A percentile compares a stretch with the other conserved stretches of the same genome.
phyloP scores from a whole-genome alignment of 2,888 invertebrate species.

The Tridacna gigas region DNA sequence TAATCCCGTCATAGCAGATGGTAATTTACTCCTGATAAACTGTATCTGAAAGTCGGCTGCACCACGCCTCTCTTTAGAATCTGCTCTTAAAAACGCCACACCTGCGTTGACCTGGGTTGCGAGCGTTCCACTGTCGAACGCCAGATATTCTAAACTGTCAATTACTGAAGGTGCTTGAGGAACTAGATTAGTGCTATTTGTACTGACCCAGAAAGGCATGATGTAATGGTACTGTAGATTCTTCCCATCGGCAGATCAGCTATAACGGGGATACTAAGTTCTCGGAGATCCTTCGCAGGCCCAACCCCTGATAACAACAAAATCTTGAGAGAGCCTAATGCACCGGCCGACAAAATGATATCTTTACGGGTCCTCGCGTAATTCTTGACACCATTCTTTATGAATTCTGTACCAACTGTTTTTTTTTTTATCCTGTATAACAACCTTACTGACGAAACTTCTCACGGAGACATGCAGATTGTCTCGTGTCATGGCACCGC shows the following conservation, averaged over 20 bases:
- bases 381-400: constrained; percentile 56
- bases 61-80: neutral
- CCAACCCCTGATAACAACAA: constrained; percentile 83
- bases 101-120: constrained; percentile 17
- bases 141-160: constrained; percentile 27
- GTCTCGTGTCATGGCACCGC: constrained; percentile 68
- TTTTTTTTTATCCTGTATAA: constrained; percentile 63
- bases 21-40: neutral
- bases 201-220: constrained; percentile 40
- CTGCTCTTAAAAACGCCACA: constrained; percentile 25
- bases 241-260: constrained; percentile 80
- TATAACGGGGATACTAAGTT: constrained; percentile 76
- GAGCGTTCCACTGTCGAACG: constrained; percentile 31
- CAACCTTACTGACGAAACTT: constrained; percentile 69
- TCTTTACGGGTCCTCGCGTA: constrained; percentile 67
- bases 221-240: constrained; percentile 76
- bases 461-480: constrained; percentile 73
- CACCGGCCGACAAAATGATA: constrained; percentile 82
- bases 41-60: constrained; percentile 33
- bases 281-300: constrained; percentile 79
- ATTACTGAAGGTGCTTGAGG: neutral
- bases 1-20: neutral
- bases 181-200: constrained; percentile 1
- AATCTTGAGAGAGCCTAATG: constrained; percentile 82
- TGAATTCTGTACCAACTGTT: constrained; percentile 72